Base-by-base conservation (phyloP, 2,113 vertebrate genomes). In the Tringa solitaria region DNA sequence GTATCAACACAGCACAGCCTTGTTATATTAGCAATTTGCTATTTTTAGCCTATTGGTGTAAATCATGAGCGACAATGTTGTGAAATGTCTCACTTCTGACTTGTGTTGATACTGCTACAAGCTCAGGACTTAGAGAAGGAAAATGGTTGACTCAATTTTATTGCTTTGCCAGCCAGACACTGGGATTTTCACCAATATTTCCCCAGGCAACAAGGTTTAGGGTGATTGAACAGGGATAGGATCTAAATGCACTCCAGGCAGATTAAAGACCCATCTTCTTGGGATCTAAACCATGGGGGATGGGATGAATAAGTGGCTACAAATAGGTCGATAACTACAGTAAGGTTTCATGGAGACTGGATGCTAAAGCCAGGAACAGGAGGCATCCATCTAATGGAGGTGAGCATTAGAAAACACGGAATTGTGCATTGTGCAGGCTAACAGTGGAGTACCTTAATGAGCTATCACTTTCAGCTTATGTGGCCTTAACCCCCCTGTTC, bases 1-100 rank as follows among this genome's bases (percentile, higher is more conserved):
- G 22, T 89, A 83, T 95, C 92, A 92, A 94, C 81, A 94, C n/a
- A 76, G 59, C 67, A 57, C 90, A 91, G 94, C 18, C 93, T 74
- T 82, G 32, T 75, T 93, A 10, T 37, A 57, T 89, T 84, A 84
- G 70, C 87, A 87, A 54, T 87, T 93, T 67, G 50, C 80, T 96
- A 84, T 91, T 93, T 96, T 95, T 95, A 85, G 61, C 32, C 65
- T n/a, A 3, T 59, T 85, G 84, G 86, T 91, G 70, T 96, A 97
- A 96, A 96, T 92, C 86, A 82, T 24, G 41, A 89, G 77, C 2
- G 4, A 57, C 53, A 27, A 8, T 23, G 39, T 85, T 86, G 73
- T 75, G 84, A 95, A 95, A 84, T 74, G 63, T 93, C 94, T 93
- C 86, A 54, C 89, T 95, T 82, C 50, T 96, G 74, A 79, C 57